phyloP scores from a whole-genome alignment of 2,113 vertebrate genomes.

The Rhinolophus ferrumequinum region DNA sequence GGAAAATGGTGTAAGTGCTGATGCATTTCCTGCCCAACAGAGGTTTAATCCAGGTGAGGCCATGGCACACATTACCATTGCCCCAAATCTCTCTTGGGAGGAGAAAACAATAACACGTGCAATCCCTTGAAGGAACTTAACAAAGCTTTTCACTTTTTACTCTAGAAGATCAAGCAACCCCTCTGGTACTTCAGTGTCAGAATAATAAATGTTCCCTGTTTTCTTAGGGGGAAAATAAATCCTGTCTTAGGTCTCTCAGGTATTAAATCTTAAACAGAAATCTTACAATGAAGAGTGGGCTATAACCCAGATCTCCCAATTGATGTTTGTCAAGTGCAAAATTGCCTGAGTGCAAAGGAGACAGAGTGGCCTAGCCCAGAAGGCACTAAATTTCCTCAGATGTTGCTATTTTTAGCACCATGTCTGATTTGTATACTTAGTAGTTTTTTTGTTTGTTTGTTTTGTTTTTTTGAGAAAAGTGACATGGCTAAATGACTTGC shows the following conservation, averaged over 20 bases:
- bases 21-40: neutral
- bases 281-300: neutral
- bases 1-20: neutral
- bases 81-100: neutral
- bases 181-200: neutral
- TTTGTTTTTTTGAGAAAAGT: neutral
- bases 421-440: neutral
- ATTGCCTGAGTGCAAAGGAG: neutral
- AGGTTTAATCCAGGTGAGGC: neutral
- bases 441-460: neutral
- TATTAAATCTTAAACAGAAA: conserved; percentile 45
- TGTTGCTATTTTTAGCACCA: neutral
- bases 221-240: neutral
- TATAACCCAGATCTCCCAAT: neutral
- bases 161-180: neutral
- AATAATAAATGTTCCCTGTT: neutral
- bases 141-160: neutral
- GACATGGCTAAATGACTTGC: neutral
- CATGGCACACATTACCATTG: neutral
- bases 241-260: neutral
- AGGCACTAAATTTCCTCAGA: neutral
- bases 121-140: neutral
- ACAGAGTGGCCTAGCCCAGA: neutral
- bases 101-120: neutral
- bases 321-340: neutral